phyloP scores from a whole-genome alignment of 53 echinoderm and acorn worm species.

The Antedon mediterranea region DNA sequence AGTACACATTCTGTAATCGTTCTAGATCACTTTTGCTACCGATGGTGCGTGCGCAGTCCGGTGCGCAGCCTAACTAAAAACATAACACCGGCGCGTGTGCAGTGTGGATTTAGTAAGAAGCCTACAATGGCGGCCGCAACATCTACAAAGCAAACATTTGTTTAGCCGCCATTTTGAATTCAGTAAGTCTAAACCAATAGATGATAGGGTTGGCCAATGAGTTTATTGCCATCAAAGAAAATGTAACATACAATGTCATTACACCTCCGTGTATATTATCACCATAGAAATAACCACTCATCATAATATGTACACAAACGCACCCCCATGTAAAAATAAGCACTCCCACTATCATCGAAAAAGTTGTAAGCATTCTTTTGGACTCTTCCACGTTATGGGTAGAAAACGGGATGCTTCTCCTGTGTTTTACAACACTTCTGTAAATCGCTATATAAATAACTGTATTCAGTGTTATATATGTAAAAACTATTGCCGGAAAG shows the following conservation, averaged over 20 bases:
- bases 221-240: neutral
- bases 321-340: neutral
- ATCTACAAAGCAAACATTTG: too few relatives aligned
- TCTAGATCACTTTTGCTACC: too few relatives aligned
- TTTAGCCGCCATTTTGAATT: neutral
- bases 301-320: neutral
- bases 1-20: too few relatives aligned
- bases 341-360: neutral
- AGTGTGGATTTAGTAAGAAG: too few relatives aligned
- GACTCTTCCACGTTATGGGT: neutral
- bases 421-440: neutral
- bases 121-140: too few relatives aligned
- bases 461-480: neutral
- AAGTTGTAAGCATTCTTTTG: neutral
- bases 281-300: neutral
- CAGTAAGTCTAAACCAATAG: neutral
- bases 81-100: too few relatives aligned
- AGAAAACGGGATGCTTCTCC: neutral
- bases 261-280: too few relatives aligned
- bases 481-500: neutral
- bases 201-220: neutral
- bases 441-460: neutral
- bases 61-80: too few relatives aligned
- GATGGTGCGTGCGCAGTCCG: too few relatives aligned
- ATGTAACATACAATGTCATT: neutral